Evolutionary conservation across 2,797 vertebrate species (phyloP), one percentile per base, ranked within the genome.

Genomic region (Periophthalmus magnuspinnatus): DNA sequence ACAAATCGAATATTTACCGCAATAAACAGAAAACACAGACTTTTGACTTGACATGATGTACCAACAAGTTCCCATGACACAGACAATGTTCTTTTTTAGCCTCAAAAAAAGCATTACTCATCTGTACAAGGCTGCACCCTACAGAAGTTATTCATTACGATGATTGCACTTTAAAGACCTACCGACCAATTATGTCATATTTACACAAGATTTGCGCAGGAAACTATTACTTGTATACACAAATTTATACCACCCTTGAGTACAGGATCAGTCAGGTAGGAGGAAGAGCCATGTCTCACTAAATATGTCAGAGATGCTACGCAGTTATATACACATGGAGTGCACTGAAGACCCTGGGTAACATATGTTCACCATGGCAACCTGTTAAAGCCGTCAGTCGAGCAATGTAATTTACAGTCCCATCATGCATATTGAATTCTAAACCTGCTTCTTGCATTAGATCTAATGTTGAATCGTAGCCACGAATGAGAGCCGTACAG

Each of bases 161-260:
- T 91, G 90, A 93, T 91, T 91, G 83, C 77, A 86, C 78, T 89
- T 91, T 89, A 91, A 90, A 89, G 88, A 88, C 81, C 71, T 81
- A 81, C 81, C 34, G 17, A 79, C 80, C 85, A 87, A 88, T 92
- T 90, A 81, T 82, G 83, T 88, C 75, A 85, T 89, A 91, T 90
- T 89, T 88, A 91, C 80, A 88, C 72, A 82, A 88, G 80, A 86
- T 80, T 83, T 78, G 80, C 73, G 69, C 69, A 78, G 84, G 84
- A 85, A 86, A 87, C 79, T 82, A 86, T 90, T 86, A 83, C 81
- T 86, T 89, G 72, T 84, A 82, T 84, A 89, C 58, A 70, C 9
- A 21, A 68, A 61, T 63, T 67, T 68, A 55, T 70, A 75, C 74
- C 78, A 80, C 80, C 75, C 73, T 79, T 36, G 13, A 65, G 74